Base-by-base conservation (phyloP, 2,797 vertebrate genomes). In the Lates japonicus region DNA sequence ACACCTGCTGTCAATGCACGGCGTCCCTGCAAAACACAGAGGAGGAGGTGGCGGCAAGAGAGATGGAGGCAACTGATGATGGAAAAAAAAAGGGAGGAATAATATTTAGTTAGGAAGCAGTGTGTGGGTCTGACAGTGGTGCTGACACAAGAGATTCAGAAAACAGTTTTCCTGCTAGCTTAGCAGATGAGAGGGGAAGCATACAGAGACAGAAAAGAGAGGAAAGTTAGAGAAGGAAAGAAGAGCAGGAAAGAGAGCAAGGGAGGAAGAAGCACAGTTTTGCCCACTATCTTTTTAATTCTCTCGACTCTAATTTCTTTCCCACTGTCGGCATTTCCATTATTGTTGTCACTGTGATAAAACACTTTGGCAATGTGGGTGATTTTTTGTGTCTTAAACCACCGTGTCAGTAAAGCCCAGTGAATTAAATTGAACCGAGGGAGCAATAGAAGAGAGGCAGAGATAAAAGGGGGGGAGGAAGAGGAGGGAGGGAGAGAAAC, bases 81-180 rank as follows among this genome's bases (percentile, higher is more conserved):
- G 69, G 63, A 69, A 44, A 42, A 81, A 81, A 37, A 54, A 46
- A 78, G 44, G 10, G 76, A 79, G 91, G 87, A 90, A 91, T 91
- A 92, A 92, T 93, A 90, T 94, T 91, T 91, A 89, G 90, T 89
- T 87, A 83, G 89, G 91, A 91, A 92, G 87, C 51, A 9, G 55
- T 51, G 82, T 86, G 80, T 59, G 41, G 80, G 84, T 84, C 86
- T 93, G 92, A 93, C 92, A 91, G 89, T 0, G 78, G 63, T 92
- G 93, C 92, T 94, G 92, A 94, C 90, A 89, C 86, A 65, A 89
- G 88, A 90, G 75, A 87, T 91, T 90, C 90, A 83, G 68, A 88
- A 88, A 79, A 83, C 78, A 76, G 80, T 87, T 90, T 91, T 91
- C 86, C 89, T 91, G 92, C 91, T 87, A 83, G 86, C 81, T 77